Conservation (phyloP, 2,888 invertebrate genomes). For the Lasioglossum malachurum region DNA sequence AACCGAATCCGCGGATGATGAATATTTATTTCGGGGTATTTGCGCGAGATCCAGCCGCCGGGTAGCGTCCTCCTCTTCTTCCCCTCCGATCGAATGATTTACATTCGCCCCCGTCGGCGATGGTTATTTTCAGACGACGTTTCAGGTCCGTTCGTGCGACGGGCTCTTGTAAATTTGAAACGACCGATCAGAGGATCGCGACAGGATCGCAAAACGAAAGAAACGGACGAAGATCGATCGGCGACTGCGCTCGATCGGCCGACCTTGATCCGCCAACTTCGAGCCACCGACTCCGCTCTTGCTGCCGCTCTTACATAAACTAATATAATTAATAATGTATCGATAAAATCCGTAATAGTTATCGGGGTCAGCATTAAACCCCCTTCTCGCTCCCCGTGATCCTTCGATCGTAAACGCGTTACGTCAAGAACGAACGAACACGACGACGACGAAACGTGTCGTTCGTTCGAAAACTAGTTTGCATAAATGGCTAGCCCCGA, state of each 20-base stretch:
- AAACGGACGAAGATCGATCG: slow-evolving; percentile 23
- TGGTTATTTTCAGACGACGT: slow-evolving; percentile 22
- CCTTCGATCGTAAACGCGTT: neutral
- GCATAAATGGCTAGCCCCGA: slow-evolving; percentile 55
- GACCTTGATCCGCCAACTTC: slow-evolving; percentile 30
- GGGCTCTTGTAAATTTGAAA: slow-evolving; percentile 33
- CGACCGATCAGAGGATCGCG: slow-evolving; percentile 19
- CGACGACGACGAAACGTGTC: neutral
- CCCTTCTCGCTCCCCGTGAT: neutral
- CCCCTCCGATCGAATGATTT: slow-evolving; percentile 32
- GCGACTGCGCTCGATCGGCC: neutral
- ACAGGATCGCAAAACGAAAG: slow-evolving; percentile 9
- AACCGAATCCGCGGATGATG: slow-evolving; percentile 19
- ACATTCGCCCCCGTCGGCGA: slow-evolving; percentile 18
- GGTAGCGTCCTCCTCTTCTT: neutral
- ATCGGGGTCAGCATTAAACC: neutral
- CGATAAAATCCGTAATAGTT: slow-evolving; percentile 32
- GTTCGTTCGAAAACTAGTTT: slow-evolving; percentile 40
- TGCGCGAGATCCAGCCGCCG: slow-evolving; percentile 14
- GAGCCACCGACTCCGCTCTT: neutral
- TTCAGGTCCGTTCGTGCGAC: slow-evolving; percentile 12
- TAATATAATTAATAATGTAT: slow-evolving; percentile 28
- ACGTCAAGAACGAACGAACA: slow-evolving; percentile 2
- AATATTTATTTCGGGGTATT: slow-evolving; percentile 38
- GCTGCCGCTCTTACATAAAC: slow-evolving; percentile 23